Evolutionary conservation across 1,140 invertebrate species (phyloP), one percentile per base, ranked within the genome.

Genomic region (Drosophila nebulosa): DNA sequence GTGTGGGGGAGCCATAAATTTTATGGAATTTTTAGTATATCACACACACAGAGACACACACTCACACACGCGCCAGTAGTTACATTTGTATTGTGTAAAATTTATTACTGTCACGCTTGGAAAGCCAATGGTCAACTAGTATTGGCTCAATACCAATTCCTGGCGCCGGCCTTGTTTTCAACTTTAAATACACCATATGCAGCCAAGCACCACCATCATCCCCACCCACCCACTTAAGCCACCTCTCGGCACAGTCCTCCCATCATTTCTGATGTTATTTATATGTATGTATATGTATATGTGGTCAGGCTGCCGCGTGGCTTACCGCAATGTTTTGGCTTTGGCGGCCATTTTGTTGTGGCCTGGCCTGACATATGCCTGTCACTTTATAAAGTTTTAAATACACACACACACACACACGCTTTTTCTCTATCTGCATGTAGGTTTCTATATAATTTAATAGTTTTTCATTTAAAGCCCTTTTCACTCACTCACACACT

Each of bases 271-370:
- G 46, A 36, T 60, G 61, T 74, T 78, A 81, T 81, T 81, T 81
- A 81, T 46, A 10, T 21, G 16, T 10, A 9, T 46, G 3, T 46
- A 1, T 46, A 7, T 21, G 16, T 46, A 16, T 21, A 9, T 46
- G 79, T 52, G 53, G 57, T 55, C 21, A 18, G 26, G 62, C 27
- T 27, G 50, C 35, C 32, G 56, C 42, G 46, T 26, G 78, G 70
- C 69, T 84, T 69, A 81, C 80, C 78, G 69, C 80, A 85, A 78
- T 85, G 74, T 78, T 85, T 80, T 81, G 81, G 79, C 72, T 72
- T 73, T 67, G 68, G 71, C 68, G 76, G 81, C 75, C 78, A 85
- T 81, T 85, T 85, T 86, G 79, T 86, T 85, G 81, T 64, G 81
- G 81, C 74, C 74, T 65, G 70, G 30, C 24, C 69, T 86, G 80